Conservation (phyloP, 2,797 vertebrate species). For the Myotis findleyi region DNA sequence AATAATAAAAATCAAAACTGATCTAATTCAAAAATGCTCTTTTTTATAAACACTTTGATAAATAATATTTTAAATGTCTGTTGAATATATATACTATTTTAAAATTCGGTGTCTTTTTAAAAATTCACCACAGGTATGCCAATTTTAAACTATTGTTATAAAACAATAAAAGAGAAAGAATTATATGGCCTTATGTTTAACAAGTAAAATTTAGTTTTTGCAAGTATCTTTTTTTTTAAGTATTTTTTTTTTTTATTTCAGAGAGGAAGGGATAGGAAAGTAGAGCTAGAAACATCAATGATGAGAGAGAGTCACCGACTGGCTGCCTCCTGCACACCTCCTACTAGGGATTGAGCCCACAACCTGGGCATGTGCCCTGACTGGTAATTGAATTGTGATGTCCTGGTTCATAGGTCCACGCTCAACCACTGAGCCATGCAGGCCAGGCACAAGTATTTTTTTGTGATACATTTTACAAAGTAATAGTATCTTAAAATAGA, state of each 20-base stretch:
- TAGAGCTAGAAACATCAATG: no score
- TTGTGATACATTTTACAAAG: neutral
- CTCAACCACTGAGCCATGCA: no score
- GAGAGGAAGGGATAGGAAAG: no score
- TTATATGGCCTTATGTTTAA: neutral
- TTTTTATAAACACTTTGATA: neutral
- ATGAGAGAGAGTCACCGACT: no score
- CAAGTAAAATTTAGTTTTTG: neutral
- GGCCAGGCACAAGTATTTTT: no score
- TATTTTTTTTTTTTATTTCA: neutral
- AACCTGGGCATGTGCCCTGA: no score
- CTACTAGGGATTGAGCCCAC: no score
- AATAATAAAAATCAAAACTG: neutral
- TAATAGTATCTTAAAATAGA: conserved; percentile 17
- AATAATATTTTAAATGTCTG: neutral
- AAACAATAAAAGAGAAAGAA: neutral
- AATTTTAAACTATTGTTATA: neutral
- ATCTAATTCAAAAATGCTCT: neutral
- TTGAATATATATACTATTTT: neutral
- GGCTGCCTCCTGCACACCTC: no score
- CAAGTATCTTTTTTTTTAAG: neutral
- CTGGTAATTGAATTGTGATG: no score
- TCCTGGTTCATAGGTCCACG: no score
- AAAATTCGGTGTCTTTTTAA: neutral
- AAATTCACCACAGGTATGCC: neutral